These are phyloP conservation scores for Sternarchorhynchus goeldii DNA, from an alignment of 2,797 vertebrate genomes.

Conservation along the genomic window DNA sequence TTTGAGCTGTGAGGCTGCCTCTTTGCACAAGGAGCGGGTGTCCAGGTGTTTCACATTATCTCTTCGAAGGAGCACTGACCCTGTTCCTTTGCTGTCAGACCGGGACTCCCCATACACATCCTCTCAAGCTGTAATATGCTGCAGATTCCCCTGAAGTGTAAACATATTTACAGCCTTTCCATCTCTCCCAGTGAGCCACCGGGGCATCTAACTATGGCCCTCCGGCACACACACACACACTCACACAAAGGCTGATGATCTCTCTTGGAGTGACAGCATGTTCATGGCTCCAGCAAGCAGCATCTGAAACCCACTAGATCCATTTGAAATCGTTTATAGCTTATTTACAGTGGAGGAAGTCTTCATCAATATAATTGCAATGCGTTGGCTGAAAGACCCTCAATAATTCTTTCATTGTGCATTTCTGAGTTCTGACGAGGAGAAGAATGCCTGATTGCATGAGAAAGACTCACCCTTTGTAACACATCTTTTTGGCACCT, in stretches of 20 bases:
- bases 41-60: conserved; percentile 69
- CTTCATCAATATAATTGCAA: conserved; percentile 17
- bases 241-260: conserved; percentile 39
- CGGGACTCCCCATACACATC: conserved; percentile 26
- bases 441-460: conserved; percentile 24
- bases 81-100: conserved; percentile 43
- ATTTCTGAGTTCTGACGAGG: neutral
- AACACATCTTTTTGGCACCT: conserved; percentile 22
- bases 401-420: neutral
- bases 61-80: conserved; percentile 46
- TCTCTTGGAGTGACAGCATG: conserved; percentile 6
- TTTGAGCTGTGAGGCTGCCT: conserved; percentile 46
- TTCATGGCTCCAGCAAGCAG: conserved; percentile 25
- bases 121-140: conserved; percentile 28
- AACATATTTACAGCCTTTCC: conserved; percentile 44
- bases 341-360: conserved; percentile 43
- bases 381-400: conserved; percentile 31
- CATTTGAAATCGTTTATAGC: conserved; percentile 45
- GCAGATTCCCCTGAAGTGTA: conserved; percentile 34
- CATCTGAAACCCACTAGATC: conserved; percentile 61
- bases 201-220: conserved; percentile 16
- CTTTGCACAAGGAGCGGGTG: conserved; percentile 50
- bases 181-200: conserved; percentile 31
- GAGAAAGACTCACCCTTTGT: conserved; percentile 19
- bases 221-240: conserved; percentile 40